These are phyloP conservation scores for Agrochola lota DNA, from an alignment of 2,888 invertebrate genomes.

Conservation along the genomic window DNA sequence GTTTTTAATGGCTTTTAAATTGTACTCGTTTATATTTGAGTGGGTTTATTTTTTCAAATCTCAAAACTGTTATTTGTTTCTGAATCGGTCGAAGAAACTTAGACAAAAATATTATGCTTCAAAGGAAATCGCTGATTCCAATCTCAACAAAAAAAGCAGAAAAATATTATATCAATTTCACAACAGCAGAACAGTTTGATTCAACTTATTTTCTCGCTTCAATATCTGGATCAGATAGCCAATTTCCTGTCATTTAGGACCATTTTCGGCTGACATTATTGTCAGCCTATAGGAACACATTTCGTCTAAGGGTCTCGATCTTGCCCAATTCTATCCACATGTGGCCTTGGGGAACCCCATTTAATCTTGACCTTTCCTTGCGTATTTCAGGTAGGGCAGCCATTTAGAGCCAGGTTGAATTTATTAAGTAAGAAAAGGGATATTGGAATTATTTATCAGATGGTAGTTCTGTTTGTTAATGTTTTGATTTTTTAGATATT, in stretches of 20 bases:
- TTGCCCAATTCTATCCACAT: constrained; percentile 47
- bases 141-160: background rate
- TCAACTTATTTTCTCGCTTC: constrained; percentile 39
- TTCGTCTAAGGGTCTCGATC: constrained; percentile 41
- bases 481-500: background rate
- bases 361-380: constrained; percentile 56
- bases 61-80: too few species aligned
- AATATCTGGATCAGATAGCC: constrained; percentile 59
- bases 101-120: background rate
- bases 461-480: constrained; percentile 10
- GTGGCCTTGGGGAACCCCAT: constrained; percentile 48
- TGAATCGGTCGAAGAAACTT: too few species aligned
- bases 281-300: constrained; percentile 35
- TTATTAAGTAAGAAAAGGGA: constrained; percentile 49
- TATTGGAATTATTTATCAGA: constrained; percentile 53
- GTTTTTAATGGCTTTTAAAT: too few species aligned
- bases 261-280: constrained; percentile 52
- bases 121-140: constrained; percentile 1
- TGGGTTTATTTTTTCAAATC: too few species aligned
- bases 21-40: too few species aligned
- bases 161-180: constrained; percentile 10
- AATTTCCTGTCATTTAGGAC: constrained; percentile 53
- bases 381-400: constrained; percentile 22
- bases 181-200: constrained; percentile 29
- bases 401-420: constrained; percentile 45